Evolutionary conservation across 2,888 invertebrate species (phyloP), one percentile per base, ranked within the genome.

Genomic region (Oscheius sp.): DNA sequence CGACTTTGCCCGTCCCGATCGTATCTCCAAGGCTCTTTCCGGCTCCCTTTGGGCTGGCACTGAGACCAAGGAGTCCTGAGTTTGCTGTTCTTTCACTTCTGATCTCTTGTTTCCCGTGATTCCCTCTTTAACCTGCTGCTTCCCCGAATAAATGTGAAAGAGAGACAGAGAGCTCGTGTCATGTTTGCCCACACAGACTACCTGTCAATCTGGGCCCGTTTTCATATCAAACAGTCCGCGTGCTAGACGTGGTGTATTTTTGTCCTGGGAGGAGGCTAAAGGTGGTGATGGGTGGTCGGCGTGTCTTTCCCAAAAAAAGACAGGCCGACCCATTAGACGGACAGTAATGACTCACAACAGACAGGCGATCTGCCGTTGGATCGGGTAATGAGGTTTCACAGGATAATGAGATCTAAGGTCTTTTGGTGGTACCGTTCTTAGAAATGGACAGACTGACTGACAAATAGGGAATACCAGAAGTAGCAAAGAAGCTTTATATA

Each of bases 11-110:
- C 78, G 76, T 50, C 79, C 79, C 73, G 82, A 82, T 73, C 79
- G 82, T 13, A 82, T 79, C 58, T 63, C 74, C n/a, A 65, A 78
- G n/a, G 82, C 82, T 75, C 76, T 82, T 59, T 77, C 76, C 55
- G 79, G 76, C 71, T 79, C 82, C 50, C 77, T 82, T 37, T 82
- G 82, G 82, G 82, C 82, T 51, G 80, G 82, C 48, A 82, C 75
- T 33, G 82, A 82, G 50, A 82, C 75, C 53, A 78, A 78, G 51
- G 66, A 66, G 53, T 21, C 55, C 68, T 68, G 21, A 68, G 7
- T 42, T 7, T 42, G 42, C 42, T 42, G 42, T 42, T 29, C 53
- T 53, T 68, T 68, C 68, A 68, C 68, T 68, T 68, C 68, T 53
- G 68, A 68, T 68, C 68, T 60, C 59, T 68, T 35, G 32, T 66